These are phyloP conservation scores for Falco novaeseelandiae DNA, from an alignment of 2,797 vertebrate species.

Conservation along the genomic window DNA sequence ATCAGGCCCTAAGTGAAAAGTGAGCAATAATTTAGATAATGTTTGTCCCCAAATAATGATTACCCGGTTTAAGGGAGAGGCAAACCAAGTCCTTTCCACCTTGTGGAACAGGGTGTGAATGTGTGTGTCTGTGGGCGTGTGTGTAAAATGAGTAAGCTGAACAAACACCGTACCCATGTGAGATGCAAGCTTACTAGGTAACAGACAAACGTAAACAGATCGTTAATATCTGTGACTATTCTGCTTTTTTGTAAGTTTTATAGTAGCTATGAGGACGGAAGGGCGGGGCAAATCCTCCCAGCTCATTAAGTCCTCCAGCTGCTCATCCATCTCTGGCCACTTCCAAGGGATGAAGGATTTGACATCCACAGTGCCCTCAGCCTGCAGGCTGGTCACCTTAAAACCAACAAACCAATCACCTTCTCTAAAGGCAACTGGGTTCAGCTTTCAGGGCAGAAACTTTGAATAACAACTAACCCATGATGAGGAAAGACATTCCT, in stretches of 20 bases:
- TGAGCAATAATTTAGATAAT: slow-evolving; percentile 38
- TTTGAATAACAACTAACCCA: background rate
- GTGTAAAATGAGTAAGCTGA: slow-evolving; percentile 48
- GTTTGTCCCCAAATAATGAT: slow-evolving; percentile 43
- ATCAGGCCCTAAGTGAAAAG: background rate
- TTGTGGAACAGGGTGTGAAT: slow-evolving; percentile 54
- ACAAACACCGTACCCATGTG: slow-evolving; percentile 41
- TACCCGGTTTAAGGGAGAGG: slow-evolving; percentile 53
- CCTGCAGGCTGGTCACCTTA: background rate
- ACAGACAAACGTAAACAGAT: background rate
- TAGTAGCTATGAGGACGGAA: background rate
- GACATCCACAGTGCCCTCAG: background rate
- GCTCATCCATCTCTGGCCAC: background rate
- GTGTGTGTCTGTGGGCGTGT: slow-evolving; percentile 39
- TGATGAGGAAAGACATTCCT: background rate
- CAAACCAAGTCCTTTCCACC: slow-evolving; percentile 42
- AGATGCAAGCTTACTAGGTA: slow-evolving; percentile 11
- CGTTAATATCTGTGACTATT: background rate
- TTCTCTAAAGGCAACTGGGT: background rate
- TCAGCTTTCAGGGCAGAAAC: background rate
- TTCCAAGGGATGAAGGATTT: background rate
- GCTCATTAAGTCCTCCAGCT: background rate
- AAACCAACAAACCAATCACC: background rate
- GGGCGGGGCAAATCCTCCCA: background rate
- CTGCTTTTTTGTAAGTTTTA: background rate